These are phyloP conservation scores for Hippocampus comes DNA, from an alignment of 2,113 vertebrate species.

Conservation along the genomic window DNA sequence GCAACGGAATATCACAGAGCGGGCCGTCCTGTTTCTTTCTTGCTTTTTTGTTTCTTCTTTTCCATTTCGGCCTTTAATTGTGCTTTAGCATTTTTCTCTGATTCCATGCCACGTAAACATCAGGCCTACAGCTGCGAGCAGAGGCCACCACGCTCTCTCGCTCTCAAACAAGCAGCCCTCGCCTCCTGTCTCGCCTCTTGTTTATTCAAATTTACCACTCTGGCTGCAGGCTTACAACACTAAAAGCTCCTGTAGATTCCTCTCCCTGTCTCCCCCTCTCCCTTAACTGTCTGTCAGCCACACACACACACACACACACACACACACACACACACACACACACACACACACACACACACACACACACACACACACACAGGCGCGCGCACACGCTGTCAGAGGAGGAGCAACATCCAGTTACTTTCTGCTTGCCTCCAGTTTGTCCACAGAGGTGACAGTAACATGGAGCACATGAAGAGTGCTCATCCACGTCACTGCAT, in stretches of 20 bases:
- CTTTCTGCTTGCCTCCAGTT: slow-evolving; percentile 40
- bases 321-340: not conserved
- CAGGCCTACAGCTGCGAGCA: slow-evolving; percentile 25
- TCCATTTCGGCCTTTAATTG: slow-evolving; percentile 23
- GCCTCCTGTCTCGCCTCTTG: slow-evolving; percentile 10
- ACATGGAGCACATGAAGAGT: slow-evolving; percentile 49
- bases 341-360: slow-evolving; percentile 6
- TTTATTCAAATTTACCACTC: slow-evolving; percentile 43
- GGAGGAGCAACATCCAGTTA: slow-evolving; percentile 50
- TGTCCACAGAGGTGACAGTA: slow-evolving; percentile 35
- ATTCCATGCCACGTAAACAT: slow-evolving; percentile 21
- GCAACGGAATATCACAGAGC: slow-evolving; percentile 26
- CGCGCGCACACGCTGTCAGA: slow-evolving; percentile 37
- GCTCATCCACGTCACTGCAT: slow-evolving; percentile 27
- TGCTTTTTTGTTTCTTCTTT: slow-evolving; percentile 26
- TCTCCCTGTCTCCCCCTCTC: slow-evolving; percentile 33
- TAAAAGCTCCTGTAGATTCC: slow-evolving; percentile 39
- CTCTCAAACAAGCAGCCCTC: slow-evolving; percentile 43
- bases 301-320: slow-evolving; percentile 21
- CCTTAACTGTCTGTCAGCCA: slow-evolving; percentile 29
- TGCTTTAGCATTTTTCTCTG: slow-evolving; percentile 30
- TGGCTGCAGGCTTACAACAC: slow-evolving; percentile 48
- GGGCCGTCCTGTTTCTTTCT: slow-evolving; percentile 10
- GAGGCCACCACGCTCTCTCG: slow-evolving; percentile 43
- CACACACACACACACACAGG: slow-evolving; percentile 23